These are phyloP conservation scores for Xerus rutilus DNA, from an alignment of 2,797 vertebrate genomes.

Conservation along the genomic window DNA sequence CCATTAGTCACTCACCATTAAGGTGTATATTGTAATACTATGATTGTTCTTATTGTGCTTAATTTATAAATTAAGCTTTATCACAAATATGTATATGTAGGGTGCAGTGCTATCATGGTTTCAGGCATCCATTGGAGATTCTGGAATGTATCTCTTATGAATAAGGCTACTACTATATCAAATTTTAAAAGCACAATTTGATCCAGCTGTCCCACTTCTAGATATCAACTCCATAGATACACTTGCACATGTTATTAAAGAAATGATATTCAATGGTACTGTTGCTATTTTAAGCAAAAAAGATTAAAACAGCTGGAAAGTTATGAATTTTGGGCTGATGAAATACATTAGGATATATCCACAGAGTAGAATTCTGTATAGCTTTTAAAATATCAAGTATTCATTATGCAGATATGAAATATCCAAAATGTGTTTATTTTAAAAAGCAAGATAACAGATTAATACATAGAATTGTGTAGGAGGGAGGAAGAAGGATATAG, in stretches of 20 bases:
- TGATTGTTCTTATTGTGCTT: background rate
- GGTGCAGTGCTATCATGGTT: background rate
- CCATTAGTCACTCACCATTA: background rate
- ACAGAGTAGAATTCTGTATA: background rate
- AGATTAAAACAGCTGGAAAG: background rate
- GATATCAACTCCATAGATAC: background rate
- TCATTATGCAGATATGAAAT: background rate
- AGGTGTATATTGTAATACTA: background rate
- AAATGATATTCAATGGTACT: background rate
- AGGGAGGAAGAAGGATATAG: background rate
- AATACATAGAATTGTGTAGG: background rate
- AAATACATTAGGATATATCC: background rate
- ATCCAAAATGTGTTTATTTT: background rate
- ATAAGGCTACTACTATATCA: background rate
- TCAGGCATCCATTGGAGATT: background rate
- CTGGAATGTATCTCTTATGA: background rate
- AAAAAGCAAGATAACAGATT: background rate
- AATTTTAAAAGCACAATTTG: background rate
- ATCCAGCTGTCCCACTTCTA: background rate
- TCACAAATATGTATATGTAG: background rate
- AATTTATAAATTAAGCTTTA: background rate
- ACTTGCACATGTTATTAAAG: background rate
- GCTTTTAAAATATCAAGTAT: background rate
- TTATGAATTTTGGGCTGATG: background rate
- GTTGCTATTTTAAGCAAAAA: background rate